A percentile compares a stretch with the other conserved stretches of the same genome.
Conservation (phyloP, 2,888 invertebrate genomes). For the Sabatieria punctata region DNA sequence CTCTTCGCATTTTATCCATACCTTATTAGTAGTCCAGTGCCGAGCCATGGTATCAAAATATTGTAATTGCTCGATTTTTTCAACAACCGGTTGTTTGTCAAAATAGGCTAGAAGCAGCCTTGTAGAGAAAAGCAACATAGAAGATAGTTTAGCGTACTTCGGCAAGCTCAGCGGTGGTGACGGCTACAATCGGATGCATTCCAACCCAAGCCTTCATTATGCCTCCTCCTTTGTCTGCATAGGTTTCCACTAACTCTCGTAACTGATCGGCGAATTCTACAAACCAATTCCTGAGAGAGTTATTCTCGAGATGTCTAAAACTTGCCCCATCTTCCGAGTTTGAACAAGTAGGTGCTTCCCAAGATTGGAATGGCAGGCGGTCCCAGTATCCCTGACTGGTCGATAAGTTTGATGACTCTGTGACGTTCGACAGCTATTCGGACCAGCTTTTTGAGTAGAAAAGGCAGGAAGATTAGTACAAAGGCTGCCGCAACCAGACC, state of each 20-base stretch:
- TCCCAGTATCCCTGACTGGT: no score
- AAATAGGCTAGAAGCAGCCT: conserved; percentile 14
- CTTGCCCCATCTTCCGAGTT: no score
- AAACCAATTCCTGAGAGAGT: neutral
- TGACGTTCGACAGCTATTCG: no score
- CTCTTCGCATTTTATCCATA: neutral
- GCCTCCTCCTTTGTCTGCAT: conserved; percentile 10
- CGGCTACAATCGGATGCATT: conserved; percentile 13
- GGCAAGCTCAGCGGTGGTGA: conserved; percentile 13
- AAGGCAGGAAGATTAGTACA: no score
- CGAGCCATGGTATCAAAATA: conserved; percentile 37
- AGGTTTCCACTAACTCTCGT: conserved; percentile 12
- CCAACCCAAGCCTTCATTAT: conserved; percentile 15
- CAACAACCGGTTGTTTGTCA: conserved; percentile 25
- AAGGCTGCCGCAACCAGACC: no score
- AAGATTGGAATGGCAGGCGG: no score
- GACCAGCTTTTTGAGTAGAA: no score
- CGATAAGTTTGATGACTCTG: no score
- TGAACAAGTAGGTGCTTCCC: no score
- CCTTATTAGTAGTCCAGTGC: conserved; percentile 36
- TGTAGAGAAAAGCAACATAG: neutral
- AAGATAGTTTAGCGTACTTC: conserved; percentile 11
- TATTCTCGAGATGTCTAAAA: no score
- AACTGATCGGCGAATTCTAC: conserved; percentile 15
- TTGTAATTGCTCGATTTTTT: conserved; percentile 34